These are phyloP conservation scores for Fulmarus glacialis DNA, from an alignment of 2,113 vertebrate species.

Conservation along the genomic window DNA sequence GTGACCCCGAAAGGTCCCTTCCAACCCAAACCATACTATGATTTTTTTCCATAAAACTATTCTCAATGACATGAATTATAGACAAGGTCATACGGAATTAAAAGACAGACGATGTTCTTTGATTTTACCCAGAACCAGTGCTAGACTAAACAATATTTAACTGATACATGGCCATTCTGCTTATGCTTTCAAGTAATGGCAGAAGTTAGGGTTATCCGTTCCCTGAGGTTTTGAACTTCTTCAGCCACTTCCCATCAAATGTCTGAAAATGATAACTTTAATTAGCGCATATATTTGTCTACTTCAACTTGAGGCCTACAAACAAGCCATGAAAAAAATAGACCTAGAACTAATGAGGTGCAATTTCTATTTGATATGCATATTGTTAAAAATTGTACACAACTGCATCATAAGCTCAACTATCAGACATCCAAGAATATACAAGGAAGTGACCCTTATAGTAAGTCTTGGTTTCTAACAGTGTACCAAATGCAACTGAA, in stretches of 20 bases:
- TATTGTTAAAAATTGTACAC: background rate
- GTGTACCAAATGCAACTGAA: accelerated
- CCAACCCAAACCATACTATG: background rate
- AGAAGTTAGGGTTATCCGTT: background rate
- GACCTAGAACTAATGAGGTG: background rate
- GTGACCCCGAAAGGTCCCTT: background rate
- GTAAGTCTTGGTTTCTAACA: background rate
- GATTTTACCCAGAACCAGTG: background rate
- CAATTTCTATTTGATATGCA: background rate
- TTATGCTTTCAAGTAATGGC: background rate
- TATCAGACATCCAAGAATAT: background rate
- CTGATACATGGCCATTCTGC: background rate
- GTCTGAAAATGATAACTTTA: background rate
- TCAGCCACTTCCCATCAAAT: background rate
- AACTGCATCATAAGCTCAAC: background rate
- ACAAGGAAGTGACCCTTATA: accelerated
- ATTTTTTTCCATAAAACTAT: background rate
- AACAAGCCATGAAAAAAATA: background rate
- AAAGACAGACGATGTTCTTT: background rate
- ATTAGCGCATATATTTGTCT: background rate
- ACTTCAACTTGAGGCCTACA: background rate
- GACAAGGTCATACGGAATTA: background rate
- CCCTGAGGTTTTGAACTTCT: background rate
- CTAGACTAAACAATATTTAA: background rate
- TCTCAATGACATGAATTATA: background rate